Base-by-base conservation (phyloP, 2,797 vertebrate species). In the Falco concolor region DNA sequence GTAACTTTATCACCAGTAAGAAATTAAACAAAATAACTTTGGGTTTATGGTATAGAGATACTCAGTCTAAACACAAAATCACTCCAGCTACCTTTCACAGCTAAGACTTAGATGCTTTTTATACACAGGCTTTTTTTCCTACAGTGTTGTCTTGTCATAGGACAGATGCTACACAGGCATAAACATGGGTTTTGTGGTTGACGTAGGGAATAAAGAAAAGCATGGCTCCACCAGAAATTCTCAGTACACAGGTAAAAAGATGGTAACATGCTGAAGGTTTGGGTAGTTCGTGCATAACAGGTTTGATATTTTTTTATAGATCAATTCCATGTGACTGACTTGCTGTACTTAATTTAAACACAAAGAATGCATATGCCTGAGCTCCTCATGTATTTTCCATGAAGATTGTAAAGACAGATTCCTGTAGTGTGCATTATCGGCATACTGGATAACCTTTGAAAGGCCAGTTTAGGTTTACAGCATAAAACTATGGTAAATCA, bases 361-460 rank as follows among this genome's bases (percentile, higher is more conserved):
- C 2, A 1, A 73, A 25, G 18, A 36, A 2, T 18, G 6, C 3
- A 5, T 36, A 6, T 42, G n/a, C 18, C 27, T 25, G 16, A 67
- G 27, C 69, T 84, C 32, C 12, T 79, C 34, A 25, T 78, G 52
- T 86, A 54, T 85, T 85, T 78, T 79, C 68, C 8, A 23, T 83
- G 59, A 40, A 16, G 12, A 6, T 11, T 64, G 21, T 45, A 25
- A 57, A 67, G 60, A 59, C 30, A 54, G 15, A 36, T 75, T 72
- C 23, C 25, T 64, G 32, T 7, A 10, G 24, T 12, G 23, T 40
- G 15, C 10, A 11, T 64, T 68, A 64, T 22, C 38, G 21, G 21
- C 40, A 27, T 80, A 22, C 32, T 30, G 30, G 20, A 44, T 28
- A 88, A 54, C 27, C 15, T 56, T 44, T 78, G 53, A 65, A 82